Evolutionary conservation across 2,888 invertebrate species (phyloP), one percentile per base, ranked within the genome.

Genomic region (Agrotis puta): DNA sequence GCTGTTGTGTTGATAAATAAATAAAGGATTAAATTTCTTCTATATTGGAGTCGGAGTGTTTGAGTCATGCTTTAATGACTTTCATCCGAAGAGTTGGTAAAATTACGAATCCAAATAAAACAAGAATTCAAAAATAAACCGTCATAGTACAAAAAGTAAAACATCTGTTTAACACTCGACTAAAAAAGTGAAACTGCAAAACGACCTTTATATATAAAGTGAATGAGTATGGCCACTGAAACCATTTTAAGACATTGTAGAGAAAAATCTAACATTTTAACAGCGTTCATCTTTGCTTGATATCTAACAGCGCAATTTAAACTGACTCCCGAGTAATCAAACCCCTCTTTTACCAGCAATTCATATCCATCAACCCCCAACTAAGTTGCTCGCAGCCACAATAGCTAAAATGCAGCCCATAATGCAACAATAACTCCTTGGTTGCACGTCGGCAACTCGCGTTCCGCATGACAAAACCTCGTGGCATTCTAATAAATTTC

Each of bases 401-500:
- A 85, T 77, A 77, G 59, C 88, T 84, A 82, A 86, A 89, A 93
- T 92, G 92, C 92, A 91, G 87, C 84, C 86, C 83, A 87, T 86
- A 88, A 87, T 90, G 91, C 92, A 91, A 91, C 93, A 90, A 93
- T 92, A 93, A 91, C 89, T 92, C 88, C 87, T 77, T 82, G 84
- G 76, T 79, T 80, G 77, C 77, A 85, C 86, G 87, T 88, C 82
- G 88, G 73, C 79, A 81, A 79, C 83, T 88, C 92, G 90, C 89
- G 91, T 84, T 86, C 82, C 88, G 94, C 92, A 94, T 94, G 92
- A 94, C 94, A 95, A 85, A 84, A 84, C 77, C 75, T 76, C 48
- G 92, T 93, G 88, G 89, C 85, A 83, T 93, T 91, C 93, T 95
- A 94, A 95, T 95, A 95, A 95, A 95, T 94, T 94, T 93, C 92